These are phyloP conservation scores for Tigriopus californicus DNA, from an alignment of 2,888 invertebrate species.

Conservation along the genomic window DNA sequence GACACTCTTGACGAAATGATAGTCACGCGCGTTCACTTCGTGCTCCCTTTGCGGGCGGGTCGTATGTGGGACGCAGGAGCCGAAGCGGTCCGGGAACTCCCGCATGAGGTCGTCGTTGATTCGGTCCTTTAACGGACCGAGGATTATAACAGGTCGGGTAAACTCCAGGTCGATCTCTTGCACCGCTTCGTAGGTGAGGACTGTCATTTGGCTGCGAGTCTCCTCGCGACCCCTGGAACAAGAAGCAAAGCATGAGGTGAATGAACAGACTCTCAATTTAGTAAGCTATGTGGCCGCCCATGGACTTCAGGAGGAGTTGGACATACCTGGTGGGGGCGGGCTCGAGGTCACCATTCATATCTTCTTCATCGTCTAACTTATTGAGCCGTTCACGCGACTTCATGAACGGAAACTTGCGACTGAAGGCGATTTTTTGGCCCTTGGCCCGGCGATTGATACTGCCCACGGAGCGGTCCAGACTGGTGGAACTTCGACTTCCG, in stretches of 20 bases:
- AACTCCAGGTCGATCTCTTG: slow-evolving; percentile 86
- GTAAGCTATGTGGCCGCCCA: too few relatives aligned
- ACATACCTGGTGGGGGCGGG: neutral
- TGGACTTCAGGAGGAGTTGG: neutral
- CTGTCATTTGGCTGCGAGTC: neutral
- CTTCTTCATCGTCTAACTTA: slow-evolving; percentile 13
- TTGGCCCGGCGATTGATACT: slow-evolving; percentile 31
- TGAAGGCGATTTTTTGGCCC: slow-evolving; percentile 96
- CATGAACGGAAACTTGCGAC: slow-evolving; percentile 96
- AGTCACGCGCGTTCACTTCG: slow-evolving; percentile 93
- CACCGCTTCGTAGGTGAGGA: slow-evolving; percentile 72
- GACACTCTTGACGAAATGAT: slow-evolving; percentile 90
- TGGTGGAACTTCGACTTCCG: slow-evolving; percentile 44
- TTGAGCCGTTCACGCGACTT: slow-evolving; percentile 53
- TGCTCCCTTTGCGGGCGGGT: slow-evolving; percentile 87
- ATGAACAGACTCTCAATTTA: too few relatives aligned
- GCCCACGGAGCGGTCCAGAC: slow-evolving; percentile 7
- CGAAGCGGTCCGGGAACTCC: slow-evolving; percentile 97
- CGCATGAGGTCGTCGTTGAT: slow-evolving; percentile 98
- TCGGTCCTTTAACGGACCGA: slow-evolving; percentile 94
- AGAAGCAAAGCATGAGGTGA: too few relatives aligned
- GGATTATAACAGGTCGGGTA: slow-evolving; percentile 90
- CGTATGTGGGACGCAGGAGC: slow-evolving; percentile 98
- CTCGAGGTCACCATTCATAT: neutral
- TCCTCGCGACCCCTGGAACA: slow-evolving; percentile 3